These are phyloP conservation scores for Caenorhabditis sp. DNA, from an alignment of 2,888 invertebrate species.

Conservation along the genomic window DNA sequence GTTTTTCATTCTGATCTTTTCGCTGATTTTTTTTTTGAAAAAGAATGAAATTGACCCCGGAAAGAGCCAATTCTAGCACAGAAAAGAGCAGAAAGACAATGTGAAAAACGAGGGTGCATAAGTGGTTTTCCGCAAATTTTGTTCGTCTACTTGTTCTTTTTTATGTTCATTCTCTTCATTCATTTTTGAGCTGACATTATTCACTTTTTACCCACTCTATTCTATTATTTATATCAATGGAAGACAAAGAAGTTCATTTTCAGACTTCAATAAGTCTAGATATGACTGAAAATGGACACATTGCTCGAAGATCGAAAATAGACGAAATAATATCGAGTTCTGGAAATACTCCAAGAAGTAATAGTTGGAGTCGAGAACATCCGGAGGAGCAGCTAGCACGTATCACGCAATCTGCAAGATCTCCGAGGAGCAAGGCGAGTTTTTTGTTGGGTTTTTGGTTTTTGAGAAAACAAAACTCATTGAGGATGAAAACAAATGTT, in stretches of 20 bases:
- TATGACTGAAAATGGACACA: slow-evolving; percentile 12
- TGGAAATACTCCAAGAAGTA: slow-evolving; percentile 41
- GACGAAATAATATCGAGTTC: slow-evolving; percentile 29
- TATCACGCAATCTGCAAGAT: slow-evolving; percentile 42
- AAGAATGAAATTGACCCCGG: background rate
- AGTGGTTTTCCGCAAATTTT: slow-evolving; percentile 40
- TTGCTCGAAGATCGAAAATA: slow-evolving; percentile 40
- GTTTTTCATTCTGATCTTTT: background rate
- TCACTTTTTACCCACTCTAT: slow-evolving; percentile 4
- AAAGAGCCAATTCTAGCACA: background rate
- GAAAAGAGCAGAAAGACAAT: slow-evolving; percentile 17
- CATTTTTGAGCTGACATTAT: slow-evolving; percentile 7
- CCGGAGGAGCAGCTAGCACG: slow-evolving; percentile 19
- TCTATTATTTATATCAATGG: slow-evolving; percentile 1
- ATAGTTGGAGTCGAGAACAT: slow-evolving; percentile 43
- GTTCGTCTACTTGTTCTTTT: slow-evolving; percentile 6
- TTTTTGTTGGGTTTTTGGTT: background rate
- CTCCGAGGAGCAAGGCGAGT: slow-evolving; percentile 47
- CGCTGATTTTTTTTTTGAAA: background rate
- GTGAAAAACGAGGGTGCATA: slow-evolving; percentile 35
- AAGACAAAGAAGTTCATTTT: slow-evolving; percentile 20
- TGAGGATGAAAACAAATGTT: background rate
- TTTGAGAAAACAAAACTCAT: background rate
- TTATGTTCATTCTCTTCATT: slow-evolving; percentile 4
- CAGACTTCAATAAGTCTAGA: slow-evolving; percentile 5